Percentiles rank a stretch among this genome's conserved stretches.
phyloP scores from a whole-genome alignment of 2,113 vertebrate genomes.

The Corythornis cristatus region DNA sequence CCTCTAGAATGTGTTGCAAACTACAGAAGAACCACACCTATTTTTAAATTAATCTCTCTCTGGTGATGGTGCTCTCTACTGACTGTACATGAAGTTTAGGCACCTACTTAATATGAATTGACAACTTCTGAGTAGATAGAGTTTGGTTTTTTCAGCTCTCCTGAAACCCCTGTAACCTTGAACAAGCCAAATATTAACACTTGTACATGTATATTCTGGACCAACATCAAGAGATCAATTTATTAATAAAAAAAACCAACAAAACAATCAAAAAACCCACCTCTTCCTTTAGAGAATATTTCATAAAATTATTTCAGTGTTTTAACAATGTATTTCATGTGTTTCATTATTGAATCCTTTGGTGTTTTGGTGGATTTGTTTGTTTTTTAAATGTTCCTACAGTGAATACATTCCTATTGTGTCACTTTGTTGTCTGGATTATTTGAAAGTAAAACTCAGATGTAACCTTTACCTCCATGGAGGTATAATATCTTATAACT shows the following conservation, averaged over 20 bases:
- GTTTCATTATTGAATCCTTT: background rate
- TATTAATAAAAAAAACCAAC: background rate
- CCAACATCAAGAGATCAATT: background rate
- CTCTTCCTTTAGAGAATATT: background rate
- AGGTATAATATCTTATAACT: background rate
- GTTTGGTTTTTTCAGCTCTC: background rate
- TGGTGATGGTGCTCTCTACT: background rate
- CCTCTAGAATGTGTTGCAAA: background rate
- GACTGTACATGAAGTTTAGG: background rate
- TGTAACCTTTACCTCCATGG: background rate
- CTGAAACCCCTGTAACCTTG: background rate
- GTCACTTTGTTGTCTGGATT: background rate
- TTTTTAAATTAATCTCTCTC: background rate
- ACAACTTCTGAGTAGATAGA: background rate
- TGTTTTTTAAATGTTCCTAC: background rate
- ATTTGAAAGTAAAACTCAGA: background rate
- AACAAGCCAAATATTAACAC: background rate
- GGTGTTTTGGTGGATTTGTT: background rate
- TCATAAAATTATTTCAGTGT: background rate
- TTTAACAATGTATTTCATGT: background rate
- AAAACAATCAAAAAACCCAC: too few relatives aligned
- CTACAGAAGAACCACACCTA: background rate
- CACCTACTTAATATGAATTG: background rate
- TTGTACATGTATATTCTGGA: background rate
- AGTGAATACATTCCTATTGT: background rate